Percentiles rank a stretch among this genome's conserved stretches.
These are phyloP conservation scores for Ciconia stormi DNA, from an alignment of 2,113 vertebrate genomes.

Conservation along the genomic window DNA sequence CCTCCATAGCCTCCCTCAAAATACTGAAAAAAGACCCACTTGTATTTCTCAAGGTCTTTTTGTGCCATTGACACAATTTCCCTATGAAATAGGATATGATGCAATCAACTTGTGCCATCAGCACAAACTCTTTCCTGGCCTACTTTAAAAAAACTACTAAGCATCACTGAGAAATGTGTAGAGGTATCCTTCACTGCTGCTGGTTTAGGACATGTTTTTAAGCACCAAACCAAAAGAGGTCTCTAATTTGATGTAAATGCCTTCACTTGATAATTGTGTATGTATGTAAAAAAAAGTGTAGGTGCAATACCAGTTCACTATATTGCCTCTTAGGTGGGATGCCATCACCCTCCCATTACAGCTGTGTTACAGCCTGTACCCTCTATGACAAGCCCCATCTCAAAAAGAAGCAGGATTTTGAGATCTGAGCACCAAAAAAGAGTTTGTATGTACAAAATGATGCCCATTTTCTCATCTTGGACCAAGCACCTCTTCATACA, in stretches of 20 bases:
- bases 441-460: not conserved
- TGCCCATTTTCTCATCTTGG: not conserved
- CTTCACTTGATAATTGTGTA: not conserved
- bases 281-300: not conserved
- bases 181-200: not conserved
- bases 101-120: not conserved
- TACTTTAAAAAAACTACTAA: not conserved
- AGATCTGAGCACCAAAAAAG: not conserved
- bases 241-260: not conserved
- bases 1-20: not conserved
- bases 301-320: not conserved
- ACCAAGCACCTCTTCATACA: not conserved
- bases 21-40: not conserved
- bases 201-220: not conserved
- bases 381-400: not conserved
- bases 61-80: not conserved
- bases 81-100: not conserved
- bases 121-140: not conserved
- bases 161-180: not conserved
- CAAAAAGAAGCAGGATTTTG: not conserved
- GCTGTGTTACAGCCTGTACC: fast-evolving
- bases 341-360: not conserved
- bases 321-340: not conserved
- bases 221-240: not conserved
- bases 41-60: not conserved